phyloP scores from a whole-genome alignment of 2,113 vertebrate species.

The Tinamus guttatus region DNA sequence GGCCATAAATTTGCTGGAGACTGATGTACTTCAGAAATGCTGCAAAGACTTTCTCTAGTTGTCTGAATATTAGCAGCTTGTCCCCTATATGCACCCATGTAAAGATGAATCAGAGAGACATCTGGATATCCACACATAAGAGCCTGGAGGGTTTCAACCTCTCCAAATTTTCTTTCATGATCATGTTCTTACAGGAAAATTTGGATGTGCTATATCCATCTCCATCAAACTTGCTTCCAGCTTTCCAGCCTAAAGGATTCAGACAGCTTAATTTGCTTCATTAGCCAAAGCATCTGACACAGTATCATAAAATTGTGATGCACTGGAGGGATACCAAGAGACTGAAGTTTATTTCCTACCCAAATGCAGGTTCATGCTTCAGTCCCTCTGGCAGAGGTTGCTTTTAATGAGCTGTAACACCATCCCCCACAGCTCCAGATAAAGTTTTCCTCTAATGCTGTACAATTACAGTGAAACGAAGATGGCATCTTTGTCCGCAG shows the following conservation, averaged over 20 bases:
- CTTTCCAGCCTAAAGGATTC: slow-evolving; percentile 9
- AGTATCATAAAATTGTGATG: neutral
- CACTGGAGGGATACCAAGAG: slow-evolving; percentile 34
- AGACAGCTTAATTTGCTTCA: slow-evolving; percentile 28
- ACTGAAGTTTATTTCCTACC: slow-evolving; percentile 48
- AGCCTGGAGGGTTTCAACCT: neutral
- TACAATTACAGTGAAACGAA: slow-evolving; percentile 20
- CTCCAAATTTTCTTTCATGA: neutral
- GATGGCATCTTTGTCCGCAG: slow-evolving; percentile 39
- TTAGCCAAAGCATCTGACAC: slow-evolving; percentile 26
- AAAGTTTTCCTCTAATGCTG: neutral
- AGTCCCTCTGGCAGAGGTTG: slow-evolving; percentile 11
- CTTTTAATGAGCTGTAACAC: slow-evolving; percentile 15
- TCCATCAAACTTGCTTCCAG: neutral
- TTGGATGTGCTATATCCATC: neutral
- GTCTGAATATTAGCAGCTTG: neutral
- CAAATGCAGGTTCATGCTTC: slow-evolving; percentile 9
- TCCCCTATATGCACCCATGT: neutral
- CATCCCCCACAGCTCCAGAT: slow-evolving; percentile 20
- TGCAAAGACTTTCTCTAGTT: neutral
- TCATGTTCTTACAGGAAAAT: neutral
- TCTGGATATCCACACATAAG: neutral
- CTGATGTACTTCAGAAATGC: neutral
- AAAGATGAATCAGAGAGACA: slow-evolving; percentile 10
- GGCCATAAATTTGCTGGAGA: neutral